Conservation (phyloP, 2,113 vertebrate genomes). For the Girardinichthys multiradiatus region DNA sequence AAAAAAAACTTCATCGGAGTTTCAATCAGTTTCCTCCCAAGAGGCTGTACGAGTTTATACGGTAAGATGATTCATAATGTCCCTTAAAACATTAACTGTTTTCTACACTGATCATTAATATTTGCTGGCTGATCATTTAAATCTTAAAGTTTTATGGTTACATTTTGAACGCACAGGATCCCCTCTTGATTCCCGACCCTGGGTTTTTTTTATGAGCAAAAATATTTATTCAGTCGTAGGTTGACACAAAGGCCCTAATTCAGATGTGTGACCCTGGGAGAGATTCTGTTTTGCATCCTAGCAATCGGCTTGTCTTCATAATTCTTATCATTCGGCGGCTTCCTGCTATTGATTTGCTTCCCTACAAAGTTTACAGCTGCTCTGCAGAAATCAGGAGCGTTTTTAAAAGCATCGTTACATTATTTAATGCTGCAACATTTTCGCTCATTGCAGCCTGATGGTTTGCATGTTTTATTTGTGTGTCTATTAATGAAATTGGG, state of each 20-base stretch:
- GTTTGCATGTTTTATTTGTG: background rate
- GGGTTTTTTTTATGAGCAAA: conserved; percentile 40
- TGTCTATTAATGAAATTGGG: too few species aligned
- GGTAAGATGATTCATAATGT: conserved; percentile 58
- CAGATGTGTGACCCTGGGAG: conserved; percentile 48
- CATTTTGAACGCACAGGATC: background rate
- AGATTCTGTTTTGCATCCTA: conserved; percentile 42
- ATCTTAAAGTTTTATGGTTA: conserved; percentile 2
- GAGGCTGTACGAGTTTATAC: conserved; percentile 39
- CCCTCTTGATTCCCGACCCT: conserved; percentile 33
- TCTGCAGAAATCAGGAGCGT: conserved; percentile 25
- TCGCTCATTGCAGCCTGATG: background rate
- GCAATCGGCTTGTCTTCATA: conserved; percentile 52
- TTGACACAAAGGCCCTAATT: conserved; percentile 42
- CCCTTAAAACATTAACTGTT: background rate
- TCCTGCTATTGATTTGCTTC: conserved; percentile 60
- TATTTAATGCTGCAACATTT: background rate
- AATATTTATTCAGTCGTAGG: conserved; percentile 63
- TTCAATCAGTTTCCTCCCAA: conserved; percentile 31
- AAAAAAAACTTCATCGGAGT: conserved; percentile 34
- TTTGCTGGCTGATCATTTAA: background rate
- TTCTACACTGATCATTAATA: background rate
- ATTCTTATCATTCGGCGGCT: conserved; percentile 47
- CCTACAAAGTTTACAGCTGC: conserved; percentile 50
- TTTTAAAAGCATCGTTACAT: background rate